These are phyloP conservation scores for Oreamnos americanus DNA, from an alignment of 2,113 vertebrate genomes.

Conservation along the genomic window DNA sequence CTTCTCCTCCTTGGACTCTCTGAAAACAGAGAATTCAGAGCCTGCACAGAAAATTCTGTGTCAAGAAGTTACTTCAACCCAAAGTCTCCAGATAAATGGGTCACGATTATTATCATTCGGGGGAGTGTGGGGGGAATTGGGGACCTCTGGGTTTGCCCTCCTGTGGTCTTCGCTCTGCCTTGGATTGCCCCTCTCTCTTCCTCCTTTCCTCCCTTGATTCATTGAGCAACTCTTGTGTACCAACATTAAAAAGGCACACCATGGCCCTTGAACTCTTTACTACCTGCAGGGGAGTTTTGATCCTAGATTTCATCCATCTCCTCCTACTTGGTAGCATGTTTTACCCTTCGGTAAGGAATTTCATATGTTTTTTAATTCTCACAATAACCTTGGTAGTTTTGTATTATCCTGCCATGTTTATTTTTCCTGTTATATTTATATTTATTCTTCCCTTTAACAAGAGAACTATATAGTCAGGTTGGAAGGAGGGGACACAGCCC, in stretches of 20 bases:
- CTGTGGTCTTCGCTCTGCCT: not conserved
- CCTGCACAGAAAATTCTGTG: not conserved
- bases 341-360: not conserved
- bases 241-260: not conserved
- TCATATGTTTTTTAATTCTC: not conserved
- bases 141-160: too few species aligned
- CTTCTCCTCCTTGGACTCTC: not conserved
- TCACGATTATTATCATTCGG: not conserved
- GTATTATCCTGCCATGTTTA: not conserved
- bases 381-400: not conserved
- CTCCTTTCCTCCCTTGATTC: not conserved
- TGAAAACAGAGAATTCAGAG: not conserved
- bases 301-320: too few species aligned
- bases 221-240: not conserved
- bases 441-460: not conserved
- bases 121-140: not conserved
- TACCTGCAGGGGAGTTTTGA: not conserved
- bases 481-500: not conserved
- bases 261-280: not conserved
- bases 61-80: not conserved
- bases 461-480: not conserved
- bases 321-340: not conserved
- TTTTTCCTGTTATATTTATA: not conserved
- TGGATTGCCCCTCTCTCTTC: not conserved
- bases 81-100: not conserved